Evolutionary conservation across 2,797 vertebrate species (phyloP).

Genomic region (Rhabdophis nuchalis): DNA sequence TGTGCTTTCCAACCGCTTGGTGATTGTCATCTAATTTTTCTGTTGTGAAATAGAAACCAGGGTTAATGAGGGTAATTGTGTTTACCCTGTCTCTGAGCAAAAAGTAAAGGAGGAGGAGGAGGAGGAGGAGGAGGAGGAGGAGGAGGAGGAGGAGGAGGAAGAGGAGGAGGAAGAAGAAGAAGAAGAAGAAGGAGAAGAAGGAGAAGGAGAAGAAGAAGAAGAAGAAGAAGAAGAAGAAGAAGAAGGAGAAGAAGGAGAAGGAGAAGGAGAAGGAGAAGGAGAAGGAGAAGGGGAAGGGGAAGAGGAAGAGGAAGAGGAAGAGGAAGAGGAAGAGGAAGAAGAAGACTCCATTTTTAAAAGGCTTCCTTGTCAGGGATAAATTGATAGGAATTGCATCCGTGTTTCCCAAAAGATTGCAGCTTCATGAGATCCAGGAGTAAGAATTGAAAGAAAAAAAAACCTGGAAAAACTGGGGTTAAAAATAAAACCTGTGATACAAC

Average conservation of each 20-base stretch:
- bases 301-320: constrained; percentile 57
- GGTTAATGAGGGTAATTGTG: constrained; percentile 82
- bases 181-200: too few relatives aligned
- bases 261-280: constrained; percentile 68
- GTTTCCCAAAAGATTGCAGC: constrained; percentile 62
- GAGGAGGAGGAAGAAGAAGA: constrained; percentile 59
- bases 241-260: too few relatives aligned
- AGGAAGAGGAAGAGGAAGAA: constrained; percentile 45
- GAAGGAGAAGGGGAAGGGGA: too few relatives aligned
- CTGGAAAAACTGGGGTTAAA: constrained; percentile 45
- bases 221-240: constrained; percentile 69
- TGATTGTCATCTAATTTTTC: constrained; percentile 77
- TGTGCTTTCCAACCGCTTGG: constrained; percentile 70
- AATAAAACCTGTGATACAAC: constrained; percentile 46
- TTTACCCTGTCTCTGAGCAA: constrained; percentile 72
- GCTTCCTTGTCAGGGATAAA: constrained; percentile 74
- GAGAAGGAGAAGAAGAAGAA: background rate
- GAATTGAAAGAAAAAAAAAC: constrained; percentile 18
- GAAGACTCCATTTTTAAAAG: constrained; percentile 70
- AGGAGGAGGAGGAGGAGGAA: too few relatives aligned
- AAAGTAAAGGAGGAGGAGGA: constrained; percentile 35
- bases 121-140: too few relatives aligned
- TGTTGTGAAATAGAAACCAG: constrained; percentile 73
- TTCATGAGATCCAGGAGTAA: constrained; percentile 48
- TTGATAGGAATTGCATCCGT: constrained; percentile 72